These are phyloP conservation scores for Betta splendens DNA, from an alignment of 2,797 vertebrate genomes.

Conservation along the genomic window DNA sequence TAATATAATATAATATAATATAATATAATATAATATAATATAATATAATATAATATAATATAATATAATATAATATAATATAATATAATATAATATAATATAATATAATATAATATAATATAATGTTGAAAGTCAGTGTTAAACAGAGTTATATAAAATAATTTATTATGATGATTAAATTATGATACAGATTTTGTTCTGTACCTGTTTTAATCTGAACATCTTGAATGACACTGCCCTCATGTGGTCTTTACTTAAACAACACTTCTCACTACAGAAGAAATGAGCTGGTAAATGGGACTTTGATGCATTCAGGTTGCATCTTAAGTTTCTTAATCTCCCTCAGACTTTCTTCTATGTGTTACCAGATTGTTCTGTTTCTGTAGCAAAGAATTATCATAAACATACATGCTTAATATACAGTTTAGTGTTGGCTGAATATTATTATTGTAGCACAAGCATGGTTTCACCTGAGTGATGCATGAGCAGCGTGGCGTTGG, in stretches of 20 bases:
- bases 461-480: slow-evolving; percentile 77
- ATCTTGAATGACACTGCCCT: slow-evolving; percentile 46
- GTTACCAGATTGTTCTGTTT: slow-evolving; percentile 10
- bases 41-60: not conserved
- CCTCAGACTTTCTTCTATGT: slow-evolving; percentile 10
- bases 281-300: slow-evolving; percentile 41
- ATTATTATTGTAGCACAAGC: not conserved
- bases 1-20: not conserved
- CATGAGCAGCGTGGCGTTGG: slow-evolving; percentile 87
- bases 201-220: slow-evolving; percentile 1
- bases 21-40: not conserved
- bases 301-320: slow-evolving; percentile 38
- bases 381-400: not conserved
- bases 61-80: not conserved
- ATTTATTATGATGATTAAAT: slow-evolving; percentile 12
- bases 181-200: not conserved
- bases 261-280: slow-evolving; percentile 4
- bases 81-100: not conserved
- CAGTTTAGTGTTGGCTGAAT: not conserved
- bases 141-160: not conserved
- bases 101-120: not conserved
- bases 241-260: slow-evolving; percentile 50
- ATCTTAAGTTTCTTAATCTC: slow-evolving; percentile 38
- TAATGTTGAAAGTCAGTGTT: no score
- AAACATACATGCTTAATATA: not conserved